Percentiles rank a stretch among this genome's conserved stretches.
phyloP scores from a whole-genome alignment of 2,113 vertebrate species.

The Macquaria ambigua region DNA sequence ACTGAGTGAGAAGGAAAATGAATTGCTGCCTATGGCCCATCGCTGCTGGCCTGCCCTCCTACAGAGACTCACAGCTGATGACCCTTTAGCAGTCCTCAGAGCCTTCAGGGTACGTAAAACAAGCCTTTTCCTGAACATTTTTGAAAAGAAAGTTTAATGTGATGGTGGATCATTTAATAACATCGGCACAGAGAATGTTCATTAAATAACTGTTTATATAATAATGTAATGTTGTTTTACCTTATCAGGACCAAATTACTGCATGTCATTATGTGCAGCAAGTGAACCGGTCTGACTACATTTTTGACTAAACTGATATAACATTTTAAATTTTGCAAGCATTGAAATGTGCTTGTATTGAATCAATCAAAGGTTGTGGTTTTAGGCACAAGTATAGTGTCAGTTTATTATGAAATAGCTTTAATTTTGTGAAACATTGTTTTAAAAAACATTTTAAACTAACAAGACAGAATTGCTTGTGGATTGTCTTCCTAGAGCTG shows the following conservation, averaged over 20 bases:
- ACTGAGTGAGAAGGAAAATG: constrained; percentile 86
- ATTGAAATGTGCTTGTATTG: neutral
- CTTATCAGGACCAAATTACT: neutral
- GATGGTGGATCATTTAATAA: neutral
- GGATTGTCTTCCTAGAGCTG: neutral
- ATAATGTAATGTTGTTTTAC: neutral
- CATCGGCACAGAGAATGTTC: neutral
- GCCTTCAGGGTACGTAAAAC: constrained; percentile 90
- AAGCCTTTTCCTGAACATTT: neutral
- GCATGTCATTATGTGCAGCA: neutral
- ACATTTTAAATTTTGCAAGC: neutral
- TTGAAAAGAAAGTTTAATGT: neutral
- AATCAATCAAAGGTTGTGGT: neutral
- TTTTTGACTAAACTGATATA: neutral
- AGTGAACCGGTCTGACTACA: neutral
- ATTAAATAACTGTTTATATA: neutral
- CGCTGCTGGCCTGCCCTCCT: constrained; percentile 92
- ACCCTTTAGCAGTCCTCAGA: constrained; percentile 90
- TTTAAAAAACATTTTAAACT: neutral
- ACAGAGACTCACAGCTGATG: constrained; percentile 89
- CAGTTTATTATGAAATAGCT: neutral
- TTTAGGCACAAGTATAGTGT: neutral
- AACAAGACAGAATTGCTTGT: neutral
- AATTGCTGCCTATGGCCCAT: constrained; percentile 93
- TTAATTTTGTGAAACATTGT: neutral